Evolutionary conservation across 2,888 invertebrate genomes (phyloP), one percentile per base, ranked within the genome.

Genomic region (Isoperla grammatica): DNA sequence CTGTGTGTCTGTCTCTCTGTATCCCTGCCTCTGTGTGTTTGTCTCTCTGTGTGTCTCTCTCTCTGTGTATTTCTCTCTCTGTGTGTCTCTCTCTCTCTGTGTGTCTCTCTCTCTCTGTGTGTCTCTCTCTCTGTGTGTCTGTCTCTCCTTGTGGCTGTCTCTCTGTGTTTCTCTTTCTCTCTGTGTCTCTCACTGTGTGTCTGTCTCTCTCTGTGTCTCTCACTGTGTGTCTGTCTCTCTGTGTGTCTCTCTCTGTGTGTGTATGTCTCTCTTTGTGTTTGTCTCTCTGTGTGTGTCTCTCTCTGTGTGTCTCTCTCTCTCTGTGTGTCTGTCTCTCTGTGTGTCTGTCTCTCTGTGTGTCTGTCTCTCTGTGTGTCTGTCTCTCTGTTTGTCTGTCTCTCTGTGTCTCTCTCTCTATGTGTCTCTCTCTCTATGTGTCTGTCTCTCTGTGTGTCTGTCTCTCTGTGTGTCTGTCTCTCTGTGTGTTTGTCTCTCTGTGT

Each of bases 1-100:
- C 22, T 56, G 42, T 56, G 1, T 43, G n/a, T 56, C 42, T 56
- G 1, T 56, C 1, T 43, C n/a, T 56, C 43, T 56, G 20, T 56
- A 8, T 56, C 19, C 43, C 42, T 43, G 1, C 43, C 56, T 43
- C 15, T 56, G 2, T 56, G 1, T 56, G 11, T 56, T 11, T 56
- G 2, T 56, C 1, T 43, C 43, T 43, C 17, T 56, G 20, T 56
- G 1, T 56, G 19, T 45, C 12, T 56, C 19, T 20, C 1, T 56
- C 13, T 17, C 15, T 39, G 9, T 54, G n/a, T 54, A n/a, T 37
- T 2, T 54, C 11, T 54, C n/a, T 39, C 15, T 15, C 13, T 54
- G 9, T 5, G 42, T 42, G 12, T 13, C 37, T 1, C 12, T 54
- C 6, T 17, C 40, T 15, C 11, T 4, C 40, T 42, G 9, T 39